A percentile compares a stretch with the other conserved stretches of the same genome.
Evolutionary conservation across 2,113 vertebrate species (phyloP).

Genomic region (Percina caprodes): DNA sequence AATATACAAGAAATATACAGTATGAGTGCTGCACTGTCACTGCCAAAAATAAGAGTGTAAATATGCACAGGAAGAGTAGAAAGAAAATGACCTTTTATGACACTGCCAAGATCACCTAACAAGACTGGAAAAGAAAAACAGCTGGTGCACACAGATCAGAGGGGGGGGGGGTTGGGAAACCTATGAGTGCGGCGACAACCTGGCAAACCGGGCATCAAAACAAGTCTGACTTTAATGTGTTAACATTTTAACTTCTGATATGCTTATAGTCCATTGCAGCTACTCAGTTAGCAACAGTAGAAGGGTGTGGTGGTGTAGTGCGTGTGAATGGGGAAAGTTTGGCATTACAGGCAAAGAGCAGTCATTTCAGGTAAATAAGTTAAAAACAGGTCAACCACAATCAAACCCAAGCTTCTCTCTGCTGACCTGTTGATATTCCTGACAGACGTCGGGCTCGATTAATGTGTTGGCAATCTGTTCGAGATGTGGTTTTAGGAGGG

Average conservation of each 20-base stretch:
- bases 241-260: conserved; percentile 3
- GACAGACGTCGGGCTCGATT: conserved; percentile 83
- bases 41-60: conserved; percentile 58
- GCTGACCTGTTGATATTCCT: conserved; percentile 90
- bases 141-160: conserved; percentile 48
- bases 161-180: not conserved
- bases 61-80: conserved; percentile 20
- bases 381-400: conserved; percentile 46
- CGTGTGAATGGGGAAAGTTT: not conserved
- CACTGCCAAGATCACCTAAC: conserved; percentile 52
- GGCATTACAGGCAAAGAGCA: conserved; percentile 24
- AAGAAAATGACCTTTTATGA: conserved; percentile 46
- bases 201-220: conserved; percentile 45
- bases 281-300: not conserved
- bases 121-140: conserved; percentile 59
- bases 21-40: conserved; percentile 17
- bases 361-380: conserved; percentile 43
- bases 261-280: not conserved
- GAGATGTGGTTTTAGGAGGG: conserved; percentile 86
- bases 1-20: conserved; percentile 33
- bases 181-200: conserved; percentile 20
- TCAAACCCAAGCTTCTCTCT: conserved; percentile 11
- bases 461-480: conserved; percentile 78
- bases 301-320: conserved; percentile 28
- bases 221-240: conserved; percentile 39